Percentiles rank a stretch among this genome's conserved stretches.
phyloP scores from a whole-genome alignment of 2,113 vertebrate genomes.

The Bettongia penicillata region DNA sequence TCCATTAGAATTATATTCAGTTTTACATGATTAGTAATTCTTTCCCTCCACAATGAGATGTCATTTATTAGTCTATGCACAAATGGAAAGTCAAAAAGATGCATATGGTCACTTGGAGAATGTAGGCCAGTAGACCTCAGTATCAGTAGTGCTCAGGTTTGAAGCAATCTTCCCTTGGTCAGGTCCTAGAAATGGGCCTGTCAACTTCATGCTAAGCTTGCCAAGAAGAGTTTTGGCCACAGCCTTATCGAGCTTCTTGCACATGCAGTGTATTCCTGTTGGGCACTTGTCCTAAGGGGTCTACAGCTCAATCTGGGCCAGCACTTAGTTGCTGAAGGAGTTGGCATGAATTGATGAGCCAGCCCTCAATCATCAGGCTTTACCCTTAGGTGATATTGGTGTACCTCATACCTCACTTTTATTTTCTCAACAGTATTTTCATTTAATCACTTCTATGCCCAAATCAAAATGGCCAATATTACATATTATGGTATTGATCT shows the following conservation, averaged over 20 bases:
- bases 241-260: constrained; percentile 98
- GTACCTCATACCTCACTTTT: constrained; percentile 97
- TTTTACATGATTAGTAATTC: not conserved
- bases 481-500: constrained; percentile 96
- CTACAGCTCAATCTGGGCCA: constrained; percentile 99
- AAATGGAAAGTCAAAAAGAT: not conserved
- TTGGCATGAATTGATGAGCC: constrained; percentile 96
- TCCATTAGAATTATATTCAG: not conserved
- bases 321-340: constrained; percentile 98
- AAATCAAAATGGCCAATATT: constrained; percentile 99
- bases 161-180: constrained; percentile 91
- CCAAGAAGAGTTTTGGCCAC: constrained; percentile 96
- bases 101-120: constrained; percentile 39
- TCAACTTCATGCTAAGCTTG: constrained; percentile 96
- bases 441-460: constrained; percentile 95
- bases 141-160: constrained; percentile 98
- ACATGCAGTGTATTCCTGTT: constrained; percentile 95
- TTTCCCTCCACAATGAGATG: constrained; percentile 20
- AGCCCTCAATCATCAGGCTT: constrained; percentile 95
- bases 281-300: constrained; percentile 92
- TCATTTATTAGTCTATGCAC: constrained; percentile 57
- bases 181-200: constrained; percentile 95
- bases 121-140: constrained; percentile 81
- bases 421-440: constrained; percentile 90
- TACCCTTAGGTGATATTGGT: constrained; percentile 91